Percentiles rank a stretch among this genome's conserved stretches.
These are phyloP conservation scores for Oryzias sinensis DNA, from an alignment of 2,797 vertebrate species.

Conservation along the genomic window DNA sequence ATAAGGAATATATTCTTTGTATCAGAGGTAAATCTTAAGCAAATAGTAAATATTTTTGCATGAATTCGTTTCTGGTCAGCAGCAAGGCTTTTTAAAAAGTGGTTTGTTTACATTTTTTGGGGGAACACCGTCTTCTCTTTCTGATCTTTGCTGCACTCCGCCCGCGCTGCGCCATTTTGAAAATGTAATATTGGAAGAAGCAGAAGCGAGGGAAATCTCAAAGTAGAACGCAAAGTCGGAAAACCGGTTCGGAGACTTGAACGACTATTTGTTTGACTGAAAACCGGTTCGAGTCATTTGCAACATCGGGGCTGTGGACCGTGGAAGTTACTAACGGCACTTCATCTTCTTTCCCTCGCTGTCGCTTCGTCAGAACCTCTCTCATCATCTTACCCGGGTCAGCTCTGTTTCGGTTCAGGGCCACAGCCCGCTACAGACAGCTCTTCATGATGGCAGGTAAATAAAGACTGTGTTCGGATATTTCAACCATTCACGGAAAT, in stretches of 20 bases:
- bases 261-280: neutral
- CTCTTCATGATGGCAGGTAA: conserved; percentile 75
- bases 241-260: conserved; percentile 2
- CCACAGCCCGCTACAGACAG: conserved; percentile 51
- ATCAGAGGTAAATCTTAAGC: neutral
- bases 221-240: conserved; percentile 70
- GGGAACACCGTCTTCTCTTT: conserved; percentile 17
- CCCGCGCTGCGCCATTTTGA: conserved; percentile 79
- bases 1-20: neutral
- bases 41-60: fast-evolving
- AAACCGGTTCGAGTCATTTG: neutral
- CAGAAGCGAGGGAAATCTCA: conserved; percentile 62
- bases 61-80: too few species aligned
- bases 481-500: neutral
- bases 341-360: conserved; percentile 29
- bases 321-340: conserved; percentile 2
- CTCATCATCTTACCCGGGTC: conserved; percentile 51
- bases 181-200: conserved; percentile 62
- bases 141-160: conserved; percentile 37
- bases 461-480: neutral
- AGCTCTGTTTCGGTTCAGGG: conserved; percentile 48
- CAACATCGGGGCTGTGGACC: neutral
- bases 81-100: neutral
- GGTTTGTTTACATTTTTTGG: neutral
- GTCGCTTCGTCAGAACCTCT: conserved; percentile 50